Conservation (phyloP, 2,888 invertebrate genomes). For the Aricia artaxerxes region DNA sequence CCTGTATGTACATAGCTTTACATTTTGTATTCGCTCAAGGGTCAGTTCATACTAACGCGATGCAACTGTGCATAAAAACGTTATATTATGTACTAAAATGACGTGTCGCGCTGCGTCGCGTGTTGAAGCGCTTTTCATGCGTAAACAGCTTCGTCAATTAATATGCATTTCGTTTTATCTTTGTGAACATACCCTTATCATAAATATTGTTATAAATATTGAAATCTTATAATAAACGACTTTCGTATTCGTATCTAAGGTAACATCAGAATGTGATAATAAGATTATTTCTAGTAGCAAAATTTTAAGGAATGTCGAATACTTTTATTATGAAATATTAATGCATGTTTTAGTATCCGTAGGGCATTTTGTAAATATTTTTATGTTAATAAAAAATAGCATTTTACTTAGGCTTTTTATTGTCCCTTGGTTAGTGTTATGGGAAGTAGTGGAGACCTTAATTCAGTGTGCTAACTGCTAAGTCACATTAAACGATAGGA, state of each 20-base stretch:
- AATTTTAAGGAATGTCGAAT: conserved; percentile 15
- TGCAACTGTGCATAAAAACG: not conserved
- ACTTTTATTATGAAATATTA: conserved; percentile 23
- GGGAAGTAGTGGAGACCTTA: no score
- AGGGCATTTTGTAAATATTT: conserved; percentile 42
- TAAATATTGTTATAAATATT: conserved; percentile 5
- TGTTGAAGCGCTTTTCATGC: not conserved
- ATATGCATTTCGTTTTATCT: no score
- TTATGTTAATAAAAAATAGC: conserved; percentile 34
- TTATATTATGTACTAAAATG: not conserved
- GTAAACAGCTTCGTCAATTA: not conserved
- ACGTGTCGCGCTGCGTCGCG: not conserved
- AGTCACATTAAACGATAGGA: no score
- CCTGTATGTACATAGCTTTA: not conserved
- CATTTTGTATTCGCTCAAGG: not conserved
- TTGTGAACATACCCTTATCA: not conserved
- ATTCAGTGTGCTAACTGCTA: no score
- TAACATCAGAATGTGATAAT: conserved; percentile 27
- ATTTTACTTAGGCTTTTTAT: conserved; percentile 4
- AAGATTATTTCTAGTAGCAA: conserved; percentile 21
- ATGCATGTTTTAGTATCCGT: conserved; percentile 25
- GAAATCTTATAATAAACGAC: not conserved
- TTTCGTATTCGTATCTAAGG: not conserved
- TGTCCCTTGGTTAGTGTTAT: not conserved
- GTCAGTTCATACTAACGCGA: no score